Base-by-base conservation (phyloP, 2,797 vertebrate genomes). In the Merluccius polli region DNA sequence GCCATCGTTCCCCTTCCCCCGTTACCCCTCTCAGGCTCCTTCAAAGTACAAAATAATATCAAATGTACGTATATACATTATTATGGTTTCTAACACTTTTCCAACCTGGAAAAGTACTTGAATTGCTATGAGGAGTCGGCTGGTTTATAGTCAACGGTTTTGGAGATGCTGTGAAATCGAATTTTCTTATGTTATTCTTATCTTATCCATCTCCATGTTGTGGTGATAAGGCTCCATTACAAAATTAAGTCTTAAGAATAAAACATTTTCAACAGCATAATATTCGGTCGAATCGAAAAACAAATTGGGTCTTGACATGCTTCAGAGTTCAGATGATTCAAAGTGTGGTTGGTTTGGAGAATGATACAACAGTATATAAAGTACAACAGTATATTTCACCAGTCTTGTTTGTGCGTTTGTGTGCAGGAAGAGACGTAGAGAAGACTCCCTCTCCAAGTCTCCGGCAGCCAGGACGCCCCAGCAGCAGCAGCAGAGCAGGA, bases 361-460 rank as follows among this genome's bases (percentile, higher is more conserved):
- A 24, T 2, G 52, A 24, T 59, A 35, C 33, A 35, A 35, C 33
- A 35, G 33, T 24, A 21, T 8, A 59, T 10, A 18, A 59, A 59
- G 44, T 18, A 21, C 44, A 15, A 7, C 44, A 7, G 32, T 70
- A 13, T 18, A 7, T 31, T 4, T 69, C 67, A 69, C 12, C 24
- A 0, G 71, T 48, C 12, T 18, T 31, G 13, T 75, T 33, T 74
- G 33, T 77, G 18, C 27, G 3, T 85, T 77, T 75, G 63, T 35
- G 21, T 83, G 76, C 92, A 91, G 91, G 93, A 99, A 98, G 86
- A 93, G 97, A 72, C 93, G 91, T 76, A 94, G 97, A 87, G 97
- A 98, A 73, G 96, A 96, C 87, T 95, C 95, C 81, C 95, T 95
- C 86, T 95, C 94, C 75, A 95, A 92, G 87, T 96, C 95, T 16